Evolutionary conservation across 1,140 invertebrate species (phyloP).

Genomic region (Nautilus pompilius): DNA sequence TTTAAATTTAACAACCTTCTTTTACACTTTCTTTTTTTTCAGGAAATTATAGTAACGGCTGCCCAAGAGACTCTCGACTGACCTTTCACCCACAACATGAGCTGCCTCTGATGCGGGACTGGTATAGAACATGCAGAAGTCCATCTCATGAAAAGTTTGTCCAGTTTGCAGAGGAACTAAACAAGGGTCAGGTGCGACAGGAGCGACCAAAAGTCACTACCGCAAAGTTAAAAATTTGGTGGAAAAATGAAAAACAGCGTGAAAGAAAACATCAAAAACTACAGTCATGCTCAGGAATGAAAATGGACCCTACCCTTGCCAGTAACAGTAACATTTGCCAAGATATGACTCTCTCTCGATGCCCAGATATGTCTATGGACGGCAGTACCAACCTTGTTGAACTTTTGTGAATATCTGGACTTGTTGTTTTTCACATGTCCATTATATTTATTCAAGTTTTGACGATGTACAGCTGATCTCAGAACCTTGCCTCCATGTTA

Average conservation of each 20-base stretch:
- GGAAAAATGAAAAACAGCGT: constrained; percentile 53
- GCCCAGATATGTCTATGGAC: no score
- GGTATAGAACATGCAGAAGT: constrained; percentile 37
- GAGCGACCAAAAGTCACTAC: constrained; percentile 43
- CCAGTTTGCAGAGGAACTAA: constrained; percentile 42
- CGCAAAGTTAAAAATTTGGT: constrained; percentile 49
- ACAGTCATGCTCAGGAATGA: not conserved
- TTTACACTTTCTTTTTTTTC: no score
- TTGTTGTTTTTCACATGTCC: no score
- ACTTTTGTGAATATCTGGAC: no score
- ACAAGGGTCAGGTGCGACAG: constrained; percentile 41
- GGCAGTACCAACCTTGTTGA: no score
- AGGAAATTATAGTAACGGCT: no score
- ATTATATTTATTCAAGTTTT: no score
- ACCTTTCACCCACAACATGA: constrained; percentile 50
- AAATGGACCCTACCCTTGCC: not conserved
- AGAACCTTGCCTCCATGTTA: no score
- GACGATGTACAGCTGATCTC: no score
- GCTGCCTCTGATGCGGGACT: constrained; percentile 41
- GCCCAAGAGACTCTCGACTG: constrained; percentile 32
- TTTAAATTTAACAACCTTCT: no score
- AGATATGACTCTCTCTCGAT: not conserved
- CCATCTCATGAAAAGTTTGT: constrained; percentile 38
- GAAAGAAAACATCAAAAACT: constrained; percentile 13
- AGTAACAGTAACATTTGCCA: not conserved